Percentiles rank a stretch among this genome's conserved stretches.
Conservation (phyloP, 2,888 invertebrate species). For the Pharmacophagus antenor region DNA sequence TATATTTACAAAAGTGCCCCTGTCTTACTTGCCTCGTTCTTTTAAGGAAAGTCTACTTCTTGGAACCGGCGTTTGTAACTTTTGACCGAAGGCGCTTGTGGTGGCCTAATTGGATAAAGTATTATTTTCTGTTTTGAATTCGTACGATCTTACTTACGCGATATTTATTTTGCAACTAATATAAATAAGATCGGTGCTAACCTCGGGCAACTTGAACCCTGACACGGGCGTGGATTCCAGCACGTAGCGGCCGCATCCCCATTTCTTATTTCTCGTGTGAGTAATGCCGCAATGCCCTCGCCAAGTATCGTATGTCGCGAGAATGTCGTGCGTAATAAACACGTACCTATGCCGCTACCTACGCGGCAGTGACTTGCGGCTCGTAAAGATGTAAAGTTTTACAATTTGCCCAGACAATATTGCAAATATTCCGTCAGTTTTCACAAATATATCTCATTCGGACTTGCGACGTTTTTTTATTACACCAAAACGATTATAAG, state of each 20-base stretch:
- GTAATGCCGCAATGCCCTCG: slow-evolving; percentile 35
- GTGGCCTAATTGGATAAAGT: too few relatives aligned
- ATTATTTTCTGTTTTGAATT: too few relatives aligned
- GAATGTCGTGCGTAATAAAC: slow-evolving; percentile 66
- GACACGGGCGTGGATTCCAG: slow-evolving; percentile 36
- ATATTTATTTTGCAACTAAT: slow-evolving; percentile 3
- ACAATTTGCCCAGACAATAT: background rate
- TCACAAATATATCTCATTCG: too few relatives aligned
- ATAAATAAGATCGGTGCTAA: background rate
- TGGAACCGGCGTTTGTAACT: too few relatives aligned
- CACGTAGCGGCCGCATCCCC: slow-evolving; percentile 58
- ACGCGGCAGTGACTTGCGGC: slow-evolving; percentile 49
- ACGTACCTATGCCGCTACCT: slow-evolving; percentile 64
- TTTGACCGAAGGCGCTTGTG: too few relatives aligned
- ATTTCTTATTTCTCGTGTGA: slow-evolving; percentile 26
- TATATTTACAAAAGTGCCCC: too few relatives aligned
- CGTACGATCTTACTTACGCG: too few relatives aligned
- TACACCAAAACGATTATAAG: too few relatives aligned
- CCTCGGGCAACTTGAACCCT: slow-evolving; percentile 12
- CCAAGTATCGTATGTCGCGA: slow-evolving; percentile 73
- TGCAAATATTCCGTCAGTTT: background rate
- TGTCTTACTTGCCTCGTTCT: too few relatives aligned
- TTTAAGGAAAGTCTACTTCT: too few relatives aligned
- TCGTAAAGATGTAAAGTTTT: slow-evolving; percentile 58
- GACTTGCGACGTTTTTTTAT: background rate